These are phyloP conservation scores for Mustela lutreola DNA, from an alignment of 2,113 vertebrate species.

Conservation along the genomic window DNA sequence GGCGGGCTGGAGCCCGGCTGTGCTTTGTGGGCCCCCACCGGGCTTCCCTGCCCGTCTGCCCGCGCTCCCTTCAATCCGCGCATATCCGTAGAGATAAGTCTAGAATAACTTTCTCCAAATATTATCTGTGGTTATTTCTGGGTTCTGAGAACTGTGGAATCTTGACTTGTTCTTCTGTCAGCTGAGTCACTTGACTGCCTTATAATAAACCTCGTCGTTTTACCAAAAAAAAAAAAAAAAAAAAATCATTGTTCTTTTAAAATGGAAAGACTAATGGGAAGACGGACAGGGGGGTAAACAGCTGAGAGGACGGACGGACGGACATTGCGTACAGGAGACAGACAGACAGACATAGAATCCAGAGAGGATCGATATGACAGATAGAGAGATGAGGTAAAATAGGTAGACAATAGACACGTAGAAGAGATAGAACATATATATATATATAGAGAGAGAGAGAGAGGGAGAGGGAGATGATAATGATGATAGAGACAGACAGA, in stretches of 20 bases:
- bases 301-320: accelerated
- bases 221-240: neutral
- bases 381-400: neutral
- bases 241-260: neutral
- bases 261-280: neutral
- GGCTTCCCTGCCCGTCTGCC: neutral
- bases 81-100: neutral
- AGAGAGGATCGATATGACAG: neutral
- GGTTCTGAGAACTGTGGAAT: neutral
- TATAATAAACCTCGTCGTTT: neutral
- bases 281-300: too few relatives aligned
- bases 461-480: neutral
- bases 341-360: accelerated
- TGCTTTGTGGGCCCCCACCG: neutral
- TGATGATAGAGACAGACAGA: neutral
- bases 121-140: neutral
- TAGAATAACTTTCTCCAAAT: neutral
- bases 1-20: neutral
- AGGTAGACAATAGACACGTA: too few relatives aligned
- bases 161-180: neutral
- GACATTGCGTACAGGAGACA: neutral
- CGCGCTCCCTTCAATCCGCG: accelerated
- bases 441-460: too few relatives aligned
- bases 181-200: neutral
- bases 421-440: too few relatives aligned